phyloP scores from a whole-genome alignment of 1,140 invertebrate genomes.

The Yoshiicerus persimilis region DNA sequence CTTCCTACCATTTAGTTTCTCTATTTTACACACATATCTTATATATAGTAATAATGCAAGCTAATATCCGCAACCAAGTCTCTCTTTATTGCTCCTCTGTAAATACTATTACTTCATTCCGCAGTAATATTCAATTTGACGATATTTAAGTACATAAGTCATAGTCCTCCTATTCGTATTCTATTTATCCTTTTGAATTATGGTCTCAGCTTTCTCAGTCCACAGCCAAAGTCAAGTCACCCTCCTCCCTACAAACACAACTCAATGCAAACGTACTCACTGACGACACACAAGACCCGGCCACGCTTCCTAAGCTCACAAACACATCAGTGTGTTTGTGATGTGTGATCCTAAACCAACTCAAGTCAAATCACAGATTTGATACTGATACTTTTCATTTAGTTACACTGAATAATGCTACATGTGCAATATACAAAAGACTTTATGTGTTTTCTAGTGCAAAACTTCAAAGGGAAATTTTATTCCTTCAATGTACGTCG shows the following conservation, averaged over 20 bases:
- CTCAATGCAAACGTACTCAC: not conserved
- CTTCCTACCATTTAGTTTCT: not conserved
- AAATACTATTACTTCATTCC: not conserved
- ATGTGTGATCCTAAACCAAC: not conserved
- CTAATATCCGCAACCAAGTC: not conserved
- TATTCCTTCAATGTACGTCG: no score
- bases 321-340: no score
- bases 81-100: not conserved
- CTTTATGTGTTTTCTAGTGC: no score
- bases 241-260: not conserved
- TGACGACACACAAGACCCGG: no score
- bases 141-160: not conserved
- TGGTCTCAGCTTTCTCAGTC: not conserved
- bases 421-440: no score
- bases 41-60: not conserved
- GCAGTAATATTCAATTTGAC: not conserved
- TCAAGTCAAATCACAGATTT: not conserved
- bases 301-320: not conserved
- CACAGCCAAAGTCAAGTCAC: not conserved
- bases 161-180: not conserved
- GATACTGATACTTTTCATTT: not conserved
- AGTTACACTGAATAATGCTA: not conserved
- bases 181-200: constrained; percentile 8
- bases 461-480: no score
- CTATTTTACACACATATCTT: not conserved